phyloP scores from a whole-genome alignment of 2,888 invertebrate genomes.

The Dione vanillae region DNA sequence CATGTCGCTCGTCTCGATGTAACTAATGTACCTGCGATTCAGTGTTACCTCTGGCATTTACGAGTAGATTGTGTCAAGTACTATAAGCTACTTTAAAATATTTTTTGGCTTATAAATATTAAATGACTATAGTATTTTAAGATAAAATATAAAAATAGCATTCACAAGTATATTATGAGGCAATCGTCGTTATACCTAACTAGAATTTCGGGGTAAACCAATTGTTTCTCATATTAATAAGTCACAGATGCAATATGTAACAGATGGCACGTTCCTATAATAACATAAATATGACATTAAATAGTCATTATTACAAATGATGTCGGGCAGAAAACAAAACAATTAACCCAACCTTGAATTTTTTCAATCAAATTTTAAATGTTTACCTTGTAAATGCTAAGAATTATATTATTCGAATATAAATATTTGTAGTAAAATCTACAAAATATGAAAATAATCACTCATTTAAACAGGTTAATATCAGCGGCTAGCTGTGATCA shows the following conservation, averaged over 20 bases:
- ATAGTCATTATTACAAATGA: constrained; percentile 14
- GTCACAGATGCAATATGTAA: not conserved
- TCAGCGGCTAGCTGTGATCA: too few species aligned
- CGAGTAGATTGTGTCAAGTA: too few species aligned
- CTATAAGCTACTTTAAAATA: too few species aligned
- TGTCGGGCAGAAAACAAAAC: not conserved
- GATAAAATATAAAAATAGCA: not conserved
- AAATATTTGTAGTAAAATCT: too few species aligned
- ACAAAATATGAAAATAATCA: too few species aligned
- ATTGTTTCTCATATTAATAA: constrained; percentile 9
- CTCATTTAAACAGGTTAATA: too few species aligned
- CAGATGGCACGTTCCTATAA: constrained; percentile 12
- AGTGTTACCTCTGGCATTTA: too few species aligned
- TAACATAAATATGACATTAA: constrained; percentile 2
- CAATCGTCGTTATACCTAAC: not conserved
- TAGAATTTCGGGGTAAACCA: constrained; percentile 9
- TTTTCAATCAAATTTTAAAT: not conserved
- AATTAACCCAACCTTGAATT: constrained; percentile 4
- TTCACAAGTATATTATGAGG: not conserved
- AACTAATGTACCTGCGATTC: too few species aligned
- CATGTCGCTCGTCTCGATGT: too few species aligned
- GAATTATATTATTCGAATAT: too few species aligned
- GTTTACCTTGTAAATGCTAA: not conserved
- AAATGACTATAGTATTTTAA: not conserved
- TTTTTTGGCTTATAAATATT: not conserved